Evolutionary conservation across 2,888 invertebrate species (phyloP).

Genomic region (Clistopyga incitator): DNA sequence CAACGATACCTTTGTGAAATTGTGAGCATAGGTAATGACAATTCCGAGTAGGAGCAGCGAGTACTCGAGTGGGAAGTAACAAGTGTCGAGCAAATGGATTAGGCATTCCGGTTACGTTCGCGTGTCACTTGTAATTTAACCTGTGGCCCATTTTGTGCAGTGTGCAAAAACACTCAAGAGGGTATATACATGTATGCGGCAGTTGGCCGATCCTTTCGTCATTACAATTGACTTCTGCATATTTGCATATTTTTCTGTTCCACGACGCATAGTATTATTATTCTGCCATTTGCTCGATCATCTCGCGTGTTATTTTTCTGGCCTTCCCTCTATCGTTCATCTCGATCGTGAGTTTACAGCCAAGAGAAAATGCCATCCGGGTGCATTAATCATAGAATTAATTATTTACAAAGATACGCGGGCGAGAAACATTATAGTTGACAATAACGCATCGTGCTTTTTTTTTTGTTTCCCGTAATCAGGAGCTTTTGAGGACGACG

Average conservation of each 20-base stretch:
- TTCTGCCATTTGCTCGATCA: constrained; percentile 30
- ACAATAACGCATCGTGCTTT: constrained; percentile 19
- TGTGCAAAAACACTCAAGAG: constrained; percentile 7
- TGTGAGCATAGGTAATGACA: constrained; percentile 8
- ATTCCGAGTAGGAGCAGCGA: constrained; percentile 4
- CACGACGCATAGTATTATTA: constrained; percentile 24
- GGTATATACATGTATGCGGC: not conserved
- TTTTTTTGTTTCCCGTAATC: constrained; percentile 50
- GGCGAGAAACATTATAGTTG: not conserved
- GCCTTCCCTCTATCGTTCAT: constrained; percentile 32
- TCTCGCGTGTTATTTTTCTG: constrained; percentile 61
- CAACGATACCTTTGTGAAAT: constrained; percentile 37
- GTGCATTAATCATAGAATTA: constrained; percentile 28
- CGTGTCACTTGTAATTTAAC: constrained; percentile 67
- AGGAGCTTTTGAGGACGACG: constrained; percentile 99
- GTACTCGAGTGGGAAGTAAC: not conserved
- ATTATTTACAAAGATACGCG: constrained; percentile 34
- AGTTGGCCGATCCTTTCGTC: constrained; percentile 42
- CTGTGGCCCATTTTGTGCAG: constrained; percentile 40
- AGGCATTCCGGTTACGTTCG: constrained; percentile 60
- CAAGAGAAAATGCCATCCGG: not conserved
- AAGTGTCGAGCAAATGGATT: constrained; percentile 64
- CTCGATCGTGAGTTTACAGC: constrained; percentile 16
- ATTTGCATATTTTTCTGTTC: constrained; percentile 26
- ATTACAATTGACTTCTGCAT: constrained; percentile 57